Evolutionary conservation across 2,888 invertebrate genomes (phyloP), one percentile per base, ranked within the genome.

Genomic region (Leptinotarsa rubiginosa): DNA sequence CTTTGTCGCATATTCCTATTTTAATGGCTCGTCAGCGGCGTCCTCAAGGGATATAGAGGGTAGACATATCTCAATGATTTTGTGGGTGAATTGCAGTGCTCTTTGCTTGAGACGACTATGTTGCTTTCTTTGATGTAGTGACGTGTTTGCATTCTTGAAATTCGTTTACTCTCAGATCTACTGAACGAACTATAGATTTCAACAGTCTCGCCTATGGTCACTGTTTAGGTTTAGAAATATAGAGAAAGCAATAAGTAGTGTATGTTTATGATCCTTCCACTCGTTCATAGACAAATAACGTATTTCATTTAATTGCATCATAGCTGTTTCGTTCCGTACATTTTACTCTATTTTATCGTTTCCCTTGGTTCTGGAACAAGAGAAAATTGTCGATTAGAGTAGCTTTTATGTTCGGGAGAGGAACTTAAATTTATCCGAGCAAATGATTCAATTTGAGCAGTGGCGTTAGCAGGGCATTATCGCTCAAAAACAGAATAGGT

Each of bases 401-500:
- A 16, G 62, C 62, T 62, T 62, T 62, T 16, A 62, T 62, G 62
- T 62, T 62, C 41, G 31, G 31, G 2, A 62, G 41, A 56, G 15
- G 22, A 56, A 20, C 25, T n/a, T n/a, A 31, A n/a, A 62, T 62
- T 62, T 18, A 62, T 31, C 62, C 31, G 41, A 62, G 62, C 62
- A 62, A 62, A 62, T 62, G 62, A 62, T 62, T 62, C 25, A 62
- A 62, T 62, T 62, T 31, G 62, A 62, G 62, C 62, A n/a, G 62
- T 12, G 62, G 62, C 31, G 62, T 62, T 62, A 41, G 62, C n/a
- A 41, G 62, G 16, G 62, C 62, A 62, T 41, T 62, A 62, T 62
- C 31, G 62, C 41, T 31, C 31, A n/a, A 62, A 31, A 62, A 41
- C 62, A 62, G 62, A 62, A 31, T 7, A 31, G 5, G 41, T 62